phyloP scores from a whole-genome alignment of 2,888 invertebrate genomes.

The Diaprepes abbreviatus region DNA sequence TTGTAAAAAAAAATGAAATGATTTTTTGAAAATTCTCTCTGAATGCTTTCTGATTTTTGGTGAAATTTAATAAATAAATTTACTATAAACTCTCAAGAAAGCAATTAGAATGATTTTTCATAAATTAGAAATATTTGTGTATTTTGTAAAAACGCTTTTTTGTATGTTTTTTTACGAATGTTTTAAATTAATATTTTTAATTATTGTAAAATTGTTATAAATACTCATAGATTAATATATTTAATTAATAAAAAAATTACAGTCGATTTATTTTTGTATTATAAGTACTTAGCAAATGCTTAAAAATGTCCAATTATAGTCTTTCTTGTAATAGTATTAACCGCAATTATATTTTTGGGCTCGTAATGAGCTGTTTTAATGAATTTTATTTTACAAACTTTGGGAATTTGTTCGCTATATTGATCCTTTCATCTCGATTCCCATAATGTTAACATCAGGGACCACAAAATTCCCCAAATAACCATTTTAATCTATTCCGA shows the following conservation, averaged over 20 bases:
- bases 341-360: too few relatives aligned
- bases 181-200: slow-evolving; percentile 52
- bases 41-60: slow-evolving; percentile 1
- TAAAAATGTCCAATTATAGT: too few relatives aligned
- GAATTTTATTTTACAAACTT: too few relatives aligned
- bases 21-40: slow-evolving; percentile 12
- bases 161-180: slow-evolving; percentile 32
- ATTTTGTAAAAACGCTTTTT: slow-evolving; percentile 31
- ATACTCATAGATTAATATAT: slow-evolving; percentile 63
- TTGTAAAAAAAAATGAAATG: not conserved
- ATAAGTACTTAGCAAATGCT: too few relatives aligned
- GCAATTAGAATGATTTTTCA: slow-evolving; percentile 21
- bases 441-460: too few relatives aligned
- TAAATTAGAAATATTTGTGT: not conserved
- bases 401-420: too few relatives aligned
- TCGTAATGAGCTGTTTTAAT: too few relatives aligned
- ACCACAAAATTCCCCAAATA: too few relatives aligned
- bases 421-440: too few relatives aligned
- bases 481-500: too few relatives aligned
- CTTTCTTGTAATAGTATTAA: too few relatives aligned
- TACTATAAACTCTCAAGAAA: not conserved
- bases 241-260: slow-evolving; percentile 55
- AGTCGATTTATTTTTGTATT: too few relatives aligned
- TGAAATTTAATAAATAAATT: not conserved
- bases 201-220: slow-evolving; percentile 58